phyloP scores from a whole-genome alignment of 1,140 invertebrate species.

The Aporrectodea caliginosa region DNA sequence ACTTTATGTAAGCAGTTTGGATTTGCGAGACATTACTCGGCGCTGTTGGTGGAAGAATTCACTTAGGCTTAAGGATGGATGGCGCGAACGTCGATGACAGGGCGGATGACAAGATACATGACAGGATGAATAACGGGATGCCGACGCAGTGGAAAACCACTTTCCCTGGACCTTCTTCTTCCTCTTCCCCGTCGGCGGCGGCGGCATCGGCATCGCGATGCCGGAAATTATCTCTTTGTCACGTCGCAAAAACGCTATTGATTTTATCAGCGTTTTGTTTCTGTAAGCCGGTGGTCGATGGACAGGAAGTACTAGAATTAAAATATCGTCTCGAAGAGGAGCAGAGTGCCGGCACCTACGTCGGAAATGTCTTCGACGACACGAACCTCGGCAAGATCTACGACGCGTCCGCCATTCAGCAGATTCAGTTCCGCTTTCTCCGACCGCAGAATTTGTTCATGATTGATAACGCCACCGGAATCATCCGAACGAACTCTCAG shows the following conservation, averaged over 20 bases:
- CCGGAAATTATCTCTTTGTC: background rate
- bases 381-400: background rate
- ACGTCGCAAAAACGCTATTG: background rate
- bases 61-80: background rate
- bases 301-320: background rate
- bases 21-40: background rate
- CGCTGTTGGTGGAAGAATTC: background rate
- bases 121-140: background rate
- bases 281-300: background rate
- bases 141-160: background rate
- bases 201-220: no score
- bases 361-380: slow-evolving; percentile 7
- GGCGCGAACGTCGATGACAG: background rate
- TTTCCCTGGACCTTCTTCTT: background rate
- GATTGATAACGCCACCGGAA: slow-evolving; percentile 27
- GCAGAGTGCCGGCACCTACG: slow-evolving; percentile 13
- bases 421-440: slow-evolving; percentile 7
- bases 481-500: slow-evolving; percentile 22
- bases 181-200: no score
- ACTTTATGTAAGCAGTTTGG: background rate
- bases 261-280: background rate
- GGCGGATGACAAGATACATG: background rate
- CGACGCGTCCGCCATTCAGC: background rate
- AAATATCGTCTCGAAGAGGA: slow-evolving; percentile 16
- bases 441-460: slow-evolving; percentile 7